Conservation (phyloP, 1,140 invertebrate species). For the Drosophila yakuba region DNA sequence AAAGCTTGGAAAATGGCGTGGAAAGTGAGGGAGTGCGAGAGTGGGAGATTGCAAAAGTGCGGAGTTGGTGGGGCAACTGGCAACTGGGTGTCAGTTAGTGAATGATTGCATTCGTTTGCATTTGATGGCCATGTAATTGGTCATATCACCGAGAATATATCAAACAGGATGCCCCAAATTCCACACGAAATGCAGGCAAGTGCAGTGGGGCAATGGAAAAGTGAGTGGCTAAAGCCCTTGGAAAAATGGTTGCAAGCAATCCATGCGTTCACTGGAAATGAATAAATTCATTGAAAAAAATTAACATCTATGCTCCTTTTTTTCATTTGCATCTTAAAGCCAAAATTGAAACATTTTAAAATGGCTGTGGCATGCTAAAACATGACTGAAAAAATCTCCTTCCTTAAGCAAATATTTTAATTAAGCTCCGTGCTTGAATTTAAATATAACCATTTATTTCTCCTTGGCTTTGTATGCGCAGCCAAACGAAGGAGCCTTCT, state of each 20-base stretch:
- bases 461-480: background rate
- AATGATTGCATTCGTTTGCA: constrained; percentile 72
- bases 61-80: constrained; percentile 7
- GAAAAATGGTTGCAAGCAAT: background rate
- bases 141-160: constrained; percentile 46
- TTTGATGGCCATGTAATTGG: constrained; percentile 67
- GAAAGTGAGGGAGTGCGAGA: too few species aligned
- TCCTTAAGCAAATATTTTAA: background rate
- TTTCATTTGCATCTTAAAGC: background rate
- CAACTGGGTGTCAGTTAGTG: constrained; percentile 41
- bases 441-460: constrained; percentile 4
- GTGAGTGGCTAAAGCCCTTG: background rate
- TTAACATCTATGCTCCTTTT: background rate
- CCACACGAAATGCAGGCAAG: background rate
- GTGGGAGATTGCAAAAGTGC: background rate
- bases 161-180: constrained; percentile 16
- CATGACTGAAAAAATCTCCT: background rate
- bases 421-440: background rate
- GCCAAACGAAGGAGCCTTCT: background rate
- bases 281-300: background rate
- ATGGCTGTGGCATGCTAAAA: background rate
- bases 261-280: background rate
- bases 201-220: background rate
- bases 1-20: constrained; percentile 3
- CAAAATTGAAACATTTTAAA: background rate